A percentile compares a stretch with the other conserved stretches of the same genome.
Conservation (phyloP, 2,113 vertebrate species). For the Esox niger region DNA sequence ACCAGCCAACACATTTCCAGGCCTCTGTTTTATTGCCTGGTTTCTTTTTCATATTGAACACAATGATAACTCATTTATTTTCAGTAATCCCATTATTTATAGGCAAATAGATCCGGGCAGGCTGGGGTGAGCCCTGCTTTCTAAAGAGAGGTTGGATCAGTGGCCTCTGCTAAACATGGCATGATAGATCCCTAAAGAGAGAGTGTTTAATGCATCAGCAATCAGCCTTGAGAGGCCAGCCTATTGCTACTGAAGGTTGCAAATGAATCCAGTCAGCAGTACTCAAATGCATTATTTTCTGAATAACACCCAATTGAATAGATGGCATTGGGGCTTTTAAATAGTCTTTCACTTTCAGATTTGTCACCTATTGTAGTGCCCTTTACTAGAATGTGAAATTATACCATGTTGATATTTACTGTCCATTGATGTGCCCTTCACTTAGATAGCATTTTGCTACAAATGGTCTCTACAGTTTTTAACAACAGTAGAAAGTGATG, state of each 20-base stretch:
- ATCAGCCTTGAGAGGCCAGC: slow-evolving; percentile 20
- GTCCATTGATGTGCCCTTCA: too few relatives aligned
- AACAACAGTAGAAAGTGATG: slow-evolving; percentile 13
- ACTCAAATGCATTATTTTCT: slow-evolving; percentile 24
- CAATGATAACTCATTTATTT: slow-evolving; percentile 21
- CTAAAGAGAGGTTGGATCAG: slow-evolving; percentile 19
- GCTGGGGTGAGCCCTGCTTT: slow-evolving; percentile 25
- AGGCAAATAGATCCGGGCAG: slow-evolving; percentile 34
- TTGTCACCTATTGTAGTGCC: neutral
- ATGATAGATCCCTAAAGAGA: slow-evolving; percentile 17
- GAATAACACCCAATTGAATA: slow-evolving; percentile 11
- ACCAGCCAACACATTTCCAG: slow-evolving; percentile 7
- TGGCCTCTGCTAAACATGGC: slow-evolving; percentile 25
- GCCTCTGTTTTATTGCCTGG: slow-evolving; percentile 8
- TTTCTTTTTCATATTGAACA: slow-evolving; percentile 15
- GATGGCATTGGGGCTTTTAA: neutral
- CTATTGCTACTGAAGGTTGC: slow-evolving; percentile 23
- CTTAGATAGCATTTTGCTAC: neutral
- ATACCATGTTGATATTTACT: too few relatives aligned
- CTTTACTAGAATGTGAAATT: too few relatives aligned
- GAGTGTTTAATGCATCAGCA: slow-evolving; percentile 28
- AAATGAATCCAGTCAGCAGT: slow-evolving; percentile 14
- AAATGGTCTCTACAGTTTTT: neutral
- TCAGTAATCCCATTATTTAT: slow-evolving; percentile 31
- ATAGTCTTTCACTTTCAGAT: slow-evolving; percentile 27